Conservation (phyloP, 1,140 invertebrate genomes). For the Cotesia vestalis region DNA sequence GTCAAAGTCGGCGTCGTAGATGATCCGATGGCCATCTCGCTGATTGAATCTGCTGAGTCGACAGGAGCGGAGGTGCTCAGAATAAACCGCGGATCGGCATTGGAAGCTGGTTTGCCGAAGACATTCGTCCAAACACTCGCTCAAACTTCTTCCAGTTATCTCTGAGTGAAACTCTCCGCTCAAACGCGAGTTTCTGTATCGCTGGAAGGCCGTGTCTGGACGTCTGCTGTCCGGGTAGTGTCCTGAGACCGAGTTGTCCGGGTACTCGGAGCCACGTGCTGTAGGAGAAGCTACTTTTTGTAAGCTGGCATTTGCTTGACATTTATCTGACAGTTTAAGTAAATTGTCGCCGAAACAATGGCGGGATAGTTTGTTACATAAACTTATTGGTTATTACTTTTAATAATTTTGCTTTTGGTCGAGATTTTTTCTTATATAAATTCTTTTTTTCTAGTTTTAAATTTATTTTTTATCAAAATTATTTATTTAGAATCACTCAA, state of each 20-base stretch:
- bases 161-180: conserved; percentile 89
- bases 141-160: conserved; percentile 83
- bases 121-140: conserved; percentile 89
- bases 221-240: conserved; percentile 81
- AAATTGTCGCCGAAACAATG: neutral
- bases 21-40: conserved; percentile 85
- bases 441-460: too few species aligned
- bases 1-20: conserved; percentile 89
- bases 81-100: conserved; percentile 87
- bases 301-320: conserved; percentile 49
- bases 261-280: conserved; percentile 83
- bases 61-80: conserved; percentile 83
- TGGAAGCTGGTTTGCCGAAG: conserved; percentile 86
- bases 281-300: conserved; percentile 59
- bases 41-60: conserved; percentile 86
- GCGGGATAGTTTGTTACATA: conserved; percentile 1
- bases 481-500: too few species aligned
- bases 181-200: conserved; percentile 84
- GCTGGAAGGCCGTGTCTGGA: conserved; percentile 88
- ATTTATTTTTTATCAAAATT: too few species aligned
- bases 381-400: neutral
- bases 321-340: conserved; percentile 22
- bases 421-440: too few species aligned
- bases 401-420: too few species aligned
- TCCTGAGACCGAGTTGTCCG: conserved; percentile 82